phyloP scores from a whole-genome alignment of 2,797 vertebrate species.

The Cyprinella venusta region DNA sequence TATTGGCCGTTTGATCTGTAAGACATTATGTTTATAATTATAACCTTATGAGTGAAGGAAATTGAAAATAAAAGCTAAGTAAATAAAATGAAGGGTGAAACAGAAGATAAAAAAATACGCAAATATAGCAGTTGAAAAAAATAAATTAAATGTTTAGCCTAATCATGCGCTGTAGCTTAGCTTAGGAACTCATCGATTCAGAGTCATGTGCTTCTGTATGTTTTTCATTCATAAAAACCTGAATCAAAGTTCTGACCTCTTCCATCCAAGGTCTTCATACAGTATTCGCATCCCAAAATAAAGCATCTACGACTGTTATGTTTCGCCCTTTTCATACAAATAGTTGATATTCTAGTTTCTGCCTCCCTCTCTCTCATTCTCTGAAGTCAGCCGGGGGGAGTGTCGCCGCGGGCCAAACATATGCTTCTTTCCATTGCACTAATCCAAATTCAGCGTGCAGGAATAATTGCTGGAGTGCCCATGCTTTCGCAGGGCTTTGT shows the following conservation, averaged over 20 bases:
- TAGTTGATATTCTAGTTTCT: constrained; percentile 91
- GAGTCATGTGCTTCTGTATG: neutral
- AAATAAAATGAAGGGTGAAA: neutral
- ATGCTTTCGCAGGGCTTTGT: constrained; percentile 97
- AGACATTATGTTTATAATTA: neutral
- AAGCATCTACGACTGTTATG: constrained; percentile 71
- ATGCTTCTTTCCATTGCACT: constrained; percentile 99
- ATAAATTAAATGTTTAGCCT: neutral
- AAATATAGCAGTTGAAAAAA: neutral
- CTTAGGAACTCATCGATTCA: neutral
- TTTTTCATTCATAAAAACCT: constrained; percentile 15
- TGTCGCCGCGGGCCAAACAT: constrained; percentile 99
- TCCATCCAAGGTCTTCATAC: constrained; percentile 3
- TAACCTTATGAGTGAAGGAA: neutral
- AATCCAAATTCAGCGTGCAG: constrained; percentile 99
- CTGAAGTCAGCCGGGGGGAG: constrained; percentile 97
- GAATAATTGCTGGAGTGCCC: constrained; percentile 99
- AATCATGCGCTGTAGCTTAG: neutral
- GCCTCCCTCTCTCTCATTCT: constrained; percentile 87
- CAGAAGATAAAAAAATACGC: neutral
- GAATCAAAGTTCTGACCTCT: constrained; percentile 13
- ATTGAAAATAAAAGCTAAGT: neutral
- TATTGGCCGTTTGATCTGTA: neutral
- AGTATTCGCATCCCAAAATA: constrained; percentile 54
- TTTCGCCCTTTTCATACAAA: constrained; percentile 75